These are phyloP conservation scores for Pseudochirops corinnae DNA, from an alignment of 2,797 vertebrate genomes.

Conservation along the genomic window DNA sequence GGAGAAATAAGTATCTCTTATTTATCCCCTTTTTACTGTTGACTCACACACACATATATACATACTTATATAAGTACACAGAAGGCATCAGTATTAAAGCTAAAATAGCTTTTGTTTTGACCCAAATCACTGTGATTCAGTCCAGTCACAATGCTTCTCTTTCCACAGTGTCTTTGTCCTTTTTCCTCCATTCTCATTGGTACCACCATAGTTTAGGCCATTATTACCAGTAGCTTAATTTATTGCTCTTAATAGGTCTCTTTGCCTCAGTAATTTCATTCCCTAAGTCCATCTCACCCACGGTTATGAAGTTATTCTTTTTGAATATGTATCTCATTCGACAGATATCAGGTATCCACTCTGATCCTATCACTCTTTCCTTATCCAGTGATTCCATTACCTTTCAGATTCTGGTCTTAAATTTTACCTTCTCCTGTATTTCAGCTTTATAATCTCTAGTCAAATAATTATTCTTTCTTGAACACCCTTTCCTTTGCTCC, in stretches of 20 bases:
- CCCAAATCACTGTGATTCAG: background rate
- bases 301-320: too few species aligned
- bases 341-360: background rate
- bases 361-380: background rate
- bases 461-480: background rate
- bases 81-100: background rate
- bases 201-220: background rate
- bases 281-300: too few species aligned
- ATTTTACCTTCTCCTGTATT: too few species aligned
- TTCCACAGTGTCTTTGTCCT: background rate
- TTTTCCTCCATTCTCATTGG: background rate
- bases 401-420: background rate
- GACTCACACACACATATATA: too few species aligned
- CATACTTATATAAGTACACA: background rate
- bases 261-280: too few species aligned
- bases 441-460: background rate
- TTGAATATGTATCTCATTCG: background rate
- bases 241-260: background rate
- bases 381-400: background rate
- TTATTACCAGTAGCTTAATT: background rate
- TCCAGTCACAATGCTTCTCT: background rate
- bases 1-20: background rate
- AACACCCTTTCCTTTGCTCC: background rate
- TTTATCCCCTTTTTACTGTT: conserved; percentile 26
- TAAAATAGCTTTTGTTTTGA: background rate